These are phyloP conservation scores for Coleophora flavipennella DNA, from an alignment of 2,888 invertebrate genomes.

Conservation along the genomic window DNA sequence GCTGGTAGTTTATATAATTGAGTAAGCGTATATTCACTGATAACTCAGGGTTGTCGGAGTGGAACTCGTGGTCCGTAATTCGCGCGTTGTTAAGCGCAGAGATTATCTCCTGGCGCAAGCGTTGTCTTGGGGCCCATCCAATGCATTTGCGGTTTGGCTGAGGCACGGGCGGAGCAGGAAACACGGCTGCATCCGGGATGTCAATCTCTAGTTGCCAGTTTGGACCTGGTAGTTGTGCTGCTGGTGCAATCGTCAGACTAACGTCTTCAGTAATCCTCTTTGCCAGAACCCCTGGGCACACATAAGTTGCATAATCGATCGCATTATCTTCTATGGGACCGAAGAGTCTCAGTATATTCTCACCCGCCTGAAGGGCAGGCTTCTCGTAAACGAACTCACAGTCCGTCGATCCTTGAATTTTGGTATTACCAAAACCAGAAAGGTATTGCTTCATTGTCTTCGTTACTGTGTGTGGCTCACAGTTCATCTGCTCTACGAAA, in stretches of 20 bases:
- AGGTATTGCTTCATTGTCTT: neutral
- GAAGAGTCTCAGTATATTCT: neutral
- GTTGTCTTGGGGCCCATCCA: neutral
- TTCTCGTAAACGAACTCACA: neutral
- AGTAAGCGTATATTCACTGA: neutral
- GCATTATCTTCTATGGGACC: neutral
- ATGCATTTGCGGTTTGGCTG: neutral
- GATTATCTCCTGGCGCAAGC: neutral
- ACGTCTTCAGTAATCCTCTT: neutral
- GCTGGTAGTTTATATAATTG: neutral
- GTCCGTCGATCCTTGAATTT: neutral
- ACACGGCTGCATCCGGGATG: neutral
- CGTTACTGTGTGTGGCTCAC: neutral
- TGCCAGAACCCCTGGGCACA: neutral
- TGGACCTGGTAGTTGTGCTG: neutral
- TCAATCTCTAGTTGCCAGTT: neutral
- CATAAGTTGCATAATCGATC: neutral
- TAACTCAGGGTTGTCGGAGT: neutral
- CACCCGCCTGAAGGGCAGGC: neutral
- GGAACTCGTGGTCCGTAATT: neutral
- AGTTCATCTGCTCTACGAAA: conserved; percentile 1
- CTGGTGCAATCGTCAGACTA: neutral
- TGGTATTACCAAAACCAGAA: neutral
- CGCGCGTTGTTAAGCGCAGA: neutral
- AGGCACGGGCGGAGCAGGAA: neutral